Evolutionary conservation across 2,888 invertebrate species (phyloP).

Genomic region (Caenorhabditis uteleia): DNA sequence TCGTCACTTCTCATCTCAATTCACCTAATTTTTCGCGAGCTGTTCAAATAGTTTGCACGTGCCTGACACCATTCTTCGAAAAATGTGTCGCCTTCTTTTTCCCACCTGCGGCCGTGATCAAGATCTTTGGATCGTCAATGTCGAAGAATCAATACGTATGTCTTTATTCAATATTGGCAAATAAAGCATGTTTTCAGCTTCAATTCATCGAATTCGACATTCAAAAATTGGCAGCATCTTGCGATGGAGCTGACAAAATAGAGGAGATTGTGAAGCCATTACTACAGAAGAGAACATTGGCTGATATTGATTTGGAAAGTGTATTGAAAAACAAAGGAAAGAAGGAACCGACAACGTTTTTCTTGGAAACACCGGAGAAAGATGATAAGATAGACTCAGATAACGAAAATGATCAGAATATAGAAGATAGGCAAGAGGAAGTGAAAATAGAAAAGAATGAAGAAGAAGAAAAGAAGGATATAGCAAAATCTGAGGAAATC

Average conservation of each 20-base stretch:
- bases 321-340: slow-evolving; percentile 18
- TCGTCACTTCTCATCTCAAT: slow-evolving; percentile 36
- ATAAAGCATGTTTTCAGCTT: slow-evolving; percentile 26
- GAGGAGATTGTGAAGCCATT: slow-evolving; percentile 44
- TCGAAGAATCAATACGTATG: slow-evolving; percentile 51
- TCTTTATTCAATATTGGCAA: background rate
- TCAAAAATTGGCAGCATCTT: slow-evolving; percentile 38
- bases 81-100: slow-evolving; percentile 47
- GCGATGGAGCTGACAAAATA: slow-evolving; percentile 44
- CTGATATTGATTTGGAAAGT: slow-evolving; percentile 44
- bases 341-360: slow-evolving; percentile 15
- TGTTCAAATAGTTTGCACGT: slow-evolving; percentile 41
- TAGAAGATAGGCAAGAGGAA: background rate
- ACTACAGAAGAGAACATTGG: slow-evolving; percentile 38
- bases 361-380: no score
- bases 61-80: slow-evolving; percentile 44
- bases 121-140: slow-evolving; percentile 42
- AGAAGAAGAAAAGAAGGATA: no score
- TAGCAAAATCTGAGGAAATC: no score
- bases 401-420: no score
- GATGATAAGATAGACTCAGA: slow-evolving; percentile 1
- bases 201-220: slow-evolving; percentile 44
- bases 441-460: background rate
- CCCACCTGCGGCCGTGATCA: slow-evolving; percentile 31
- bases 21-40: slow-evolving; percentile 41